Base-by-base conservation (phyloP, 2,888 invertebrate genomes). In the Hyppa rectilinea region DNA sequence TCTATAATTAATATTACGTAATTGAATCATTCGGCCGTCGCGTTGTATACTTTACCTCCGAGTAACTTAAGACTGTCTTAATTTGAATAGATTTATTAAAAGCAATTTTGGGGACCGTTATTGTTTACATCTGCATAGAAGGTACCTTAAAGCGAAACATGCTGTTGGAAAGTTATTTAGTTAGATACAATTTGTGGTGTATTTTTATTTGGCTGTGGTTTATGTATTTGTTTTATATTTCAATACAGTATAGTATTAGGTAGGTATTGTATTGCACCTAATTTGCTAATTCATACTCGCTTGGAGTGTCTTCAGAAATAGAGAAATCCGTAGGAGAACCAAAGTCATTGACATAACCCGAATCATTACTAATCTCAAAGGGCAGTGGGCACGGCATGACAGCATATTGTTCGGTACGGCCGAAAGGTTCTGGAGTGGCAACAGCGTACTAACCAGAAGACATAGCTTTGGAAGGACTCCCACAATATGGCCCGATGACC, bases 1-100 rank as follows among this genome's bases (percentile, higher is more conserved):
- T 59, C 62, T 69, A 53, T 71, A 78, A 82, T 82, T 78, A 77
- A 82, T 83, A 83, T 69, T 38, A 69, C 56, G 68, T 81, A 81
- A 81, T 76, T 82, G 76, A 81, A 81, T 29, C 76, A 67, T 67
- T 79, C 59, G 67, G 61, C 64, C 58, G 52, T 61, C 59, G 71
- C 58, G 52, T 61, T 61, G 71, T 82, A 71, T 81, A 74, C 55
- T 82, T 72, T 75, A 71, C 71, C 71, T 75, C 47, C 45, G 40
- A 61, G 61, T 62, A 78, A 78, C 61, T 60, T 72, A 61, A 77
- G 62, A 64, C 62, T 47, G 52, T 68, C 83, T 76, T 71, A 80
- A 83, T 81, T 82, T 71, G 45, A 72, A 56, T 53, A 60, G 70
- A 81, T 81, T 82, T 81, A 81, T 72, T 80, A 34, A 70, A 63